Percentiles rank a stretch among this genome's conserved stretches.
These are phyloP conservation scores for Cynopterus brachyotis DNA, from an alignment of 2,113 vertebrate genomes.

Conservation along the genomic window DNA sequence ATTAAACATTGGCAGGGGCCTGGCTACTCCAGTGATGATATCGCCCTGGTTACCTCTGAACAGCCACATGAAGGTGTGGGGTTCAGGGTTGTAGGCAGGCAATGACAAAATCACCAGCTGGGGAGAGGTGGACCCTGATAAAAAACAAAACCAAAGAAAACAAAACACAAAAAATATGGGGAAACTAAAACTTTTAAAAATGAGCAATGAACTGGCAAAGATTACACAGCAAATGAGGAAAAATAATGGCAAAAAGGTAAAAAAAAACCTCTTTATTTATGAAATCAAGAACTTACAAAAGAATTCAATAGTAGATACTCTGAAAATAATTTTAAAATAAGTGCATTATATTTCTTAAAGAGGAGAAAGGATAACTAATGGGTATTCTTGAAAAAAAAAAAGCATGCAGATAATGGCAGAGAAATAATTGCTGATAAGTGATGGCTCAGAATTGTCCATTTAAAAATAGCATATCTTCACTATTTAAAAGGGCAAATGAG, in stretches of 20 bases:
- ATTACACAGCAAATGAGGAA: neutral
- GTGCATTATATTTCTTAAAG: neutral
- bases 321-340: neutral
- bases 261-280: neutral
- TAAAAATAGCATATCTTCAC: neutral
- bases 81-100: accelerated
- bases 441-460: neutral
- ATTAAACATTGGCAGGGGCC: neutral
- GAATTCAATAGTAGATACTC: neutral
- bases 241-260: neutral
- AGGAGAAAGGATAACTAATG: neutral
- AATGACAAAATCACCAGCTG: neutral
- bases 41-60: neutral
- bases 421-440: neutral
- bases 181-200: neutral
- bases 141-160: neutral
- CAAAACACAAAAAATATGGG: neutral
- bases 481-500: neutral
- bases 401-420: neutral
- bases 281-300: neutral
- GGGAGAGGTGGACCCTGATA: neutral
- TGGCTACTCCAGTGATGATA: neutral
- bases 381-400: neutral
- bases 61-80: neutral
- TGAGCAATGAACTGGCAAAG: neutral